These are phyloP conservation scores for Myrmecobius fasciatus DNA, from an alignment of 2,113 vertebrate species.

Conservation along the genomic window DNA sequence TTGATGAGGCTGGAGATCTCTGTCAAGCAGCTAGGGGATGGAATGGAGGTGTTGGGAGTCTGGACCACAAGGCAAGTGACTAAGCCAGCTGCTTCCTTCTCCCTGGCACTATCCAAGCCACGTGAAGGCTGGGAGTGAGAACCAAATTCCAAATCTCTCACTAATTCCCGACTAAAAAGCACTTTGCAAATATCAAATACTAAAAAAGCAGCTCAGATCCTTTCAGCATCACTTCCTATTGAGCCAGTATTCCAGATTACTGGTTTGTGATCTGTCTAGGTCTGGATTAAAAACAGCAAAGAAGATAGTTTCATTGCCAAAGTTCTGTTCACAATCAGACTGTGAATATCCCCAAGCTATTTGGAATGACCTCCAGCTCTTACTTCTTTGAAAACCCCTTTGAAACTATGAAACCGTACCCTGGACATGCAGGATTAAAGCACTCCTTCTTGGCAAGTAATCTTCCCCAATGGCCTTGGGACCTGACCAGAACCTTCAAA, in stretches of 20 bases:
- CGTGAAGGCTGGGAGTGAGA: not conserved
- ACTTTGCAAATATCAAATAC: not conserved
- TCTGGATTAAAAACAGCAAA: not conserved
- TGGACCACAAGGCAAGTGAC: not conserved
- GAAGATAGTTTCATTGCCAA: not conserved
- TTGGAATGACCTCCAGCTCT: not conserved
- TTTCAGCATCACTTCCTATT: not conserved
- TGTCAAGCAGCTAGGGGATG: not conserved
- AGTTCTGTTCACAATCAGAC: not conserved
- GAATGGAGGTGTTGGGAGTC: not conserved
- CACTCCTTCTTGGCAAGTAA: not conserved
- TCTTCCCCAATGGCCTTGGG: not conserved
- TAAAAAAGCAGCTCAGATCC: not conserved
- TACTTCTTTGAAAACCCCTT: not conserved
- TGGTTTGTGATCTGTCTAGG: not conserved
- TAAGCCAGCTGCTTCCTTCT: not conserved
- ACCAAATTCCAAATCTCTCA: not conserved
- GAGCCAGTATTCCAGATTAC: not conserved
- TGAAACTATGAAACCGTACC: not conserved
- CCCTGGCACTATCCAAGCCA: not conserved
- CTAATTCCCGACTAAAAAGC: not conserved
- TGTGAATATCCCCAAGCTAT: not conserved
- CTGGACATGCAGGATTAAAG: constrained; percentile 3
- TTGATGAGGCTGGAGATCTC: not conserved
- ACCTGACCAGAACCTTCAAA: not conserved